These are phyloP conservation scores for Sphecodes monilicornis DNA, from an alignment of 2,888 invertebrate genomes.

Conservation along the genomic window DNA sequence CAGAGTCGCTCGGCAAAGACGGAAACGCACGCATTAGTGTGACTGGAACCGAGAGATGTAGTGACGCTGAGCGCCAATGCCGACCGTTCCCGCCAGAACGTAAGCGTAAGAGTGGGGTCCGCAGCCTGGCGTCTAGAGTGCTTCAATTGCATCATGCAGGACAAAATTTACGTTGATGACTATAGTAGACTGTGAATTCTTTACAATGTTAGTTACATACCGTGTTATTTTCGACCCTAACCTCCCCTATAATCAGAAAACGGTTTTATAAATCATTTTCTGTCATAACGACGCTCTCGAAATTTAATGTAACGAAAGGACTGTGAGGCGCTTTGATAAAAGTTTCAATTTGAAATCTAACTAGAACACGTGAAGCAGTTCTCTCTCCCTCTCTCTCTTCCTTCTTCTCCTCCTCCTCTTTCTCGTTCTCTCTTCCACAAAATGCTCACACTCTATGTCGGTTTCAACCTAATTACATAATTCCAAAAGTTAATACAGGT, in stretches of 20 bases:
- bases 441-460: not conserved
- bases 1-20: too few relatives aligned
- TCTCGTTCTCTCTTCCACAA: not conserved
- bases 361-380: not conserved
- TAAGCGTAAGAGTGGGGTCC: too few relatives aligned
- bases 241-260: not conserved
- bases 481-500: slow-evolving; percentile 22
- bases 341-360: not conserved
- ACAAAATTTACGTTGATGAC: too few relatives aligned
- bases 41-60: too few relatives aligned
- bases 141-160: too few relatives aligned
- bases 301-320: not conserved
- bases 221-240: not conserved
- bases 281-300: not conserved
- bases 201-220: not conserved
- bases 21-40: too few relatives aligned
- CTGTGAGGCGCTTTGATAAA: not conserved
- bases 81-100: too few relatives aligned
- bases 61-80: too few relatives aligned
- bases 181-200: not conserved
- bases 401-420: not conserved
- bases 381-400: not conserved
- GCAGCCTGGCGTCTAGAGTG: too few relatives aligned
- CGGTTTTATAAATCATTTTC: not conserved
- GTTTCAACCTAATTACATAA: slow-evolving; percentile 22